phyloP scores from a whole-genome alignment of 2,797 vertebrate genomes.

The Schizopygopsis malacanthus region DNA sequence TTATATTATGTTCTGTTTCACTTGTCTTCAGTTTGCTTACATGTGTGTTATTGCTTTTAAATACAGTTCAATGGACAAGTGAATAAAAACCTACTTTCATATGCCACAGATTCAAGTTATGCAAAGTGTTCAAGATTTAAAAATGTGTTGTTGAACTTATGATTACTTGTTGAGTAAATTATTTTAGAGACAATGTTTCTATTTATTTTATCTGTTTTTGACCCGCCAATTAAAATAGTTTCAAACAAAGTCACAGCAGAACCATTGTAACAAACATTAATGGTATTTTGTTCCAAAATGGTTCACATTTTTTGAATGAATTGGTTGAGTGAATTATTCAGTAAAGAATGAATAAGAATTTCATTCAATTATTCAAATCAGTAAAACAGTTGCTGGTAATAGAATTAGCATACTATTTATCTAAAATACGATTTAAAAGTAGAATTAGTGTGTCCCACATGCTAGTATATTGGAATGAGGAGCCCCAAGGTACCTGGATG shows the following conservation, averaged over 20 bases:
- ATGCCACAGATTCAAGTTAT: neutral
- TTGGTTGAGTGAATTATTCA: neutral
- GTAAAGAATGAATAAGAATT: neutral
- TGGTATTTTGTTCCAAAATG: neutral
- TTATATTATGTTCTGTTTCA: neutral
- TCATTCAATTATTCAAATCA: neutral
- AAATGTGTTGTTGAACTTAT: neutral
- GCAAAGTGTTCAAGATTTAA: neutral
- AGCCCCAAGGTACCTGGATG: neutral
- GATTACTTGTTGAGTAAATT: neutral
- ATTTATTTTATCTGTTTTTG: neutral
- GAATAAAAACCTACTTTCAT: neutral
- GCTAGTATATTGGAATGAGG: neutral
- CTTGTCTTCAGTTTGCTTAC: too few species aligned
- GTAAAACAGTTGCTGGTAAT: neutral
- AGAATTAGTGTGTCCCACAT: neutral
- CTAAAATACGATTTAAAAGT: neutral
- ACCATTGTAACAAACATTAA: neutral
- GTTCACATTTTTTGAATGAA: neutral
- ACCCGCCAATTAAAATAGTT: neutral
- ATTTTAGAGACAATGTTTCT: neutral
- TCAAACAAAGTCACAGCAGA: neutral
- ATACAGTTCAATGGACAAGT: neutral
- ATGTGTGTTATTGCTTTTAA: neutral
- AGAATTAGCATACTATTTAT: neutral